Conservation (phyloP, 2,113 vertebrate species). For the Percopsis transmontana region DNA sequence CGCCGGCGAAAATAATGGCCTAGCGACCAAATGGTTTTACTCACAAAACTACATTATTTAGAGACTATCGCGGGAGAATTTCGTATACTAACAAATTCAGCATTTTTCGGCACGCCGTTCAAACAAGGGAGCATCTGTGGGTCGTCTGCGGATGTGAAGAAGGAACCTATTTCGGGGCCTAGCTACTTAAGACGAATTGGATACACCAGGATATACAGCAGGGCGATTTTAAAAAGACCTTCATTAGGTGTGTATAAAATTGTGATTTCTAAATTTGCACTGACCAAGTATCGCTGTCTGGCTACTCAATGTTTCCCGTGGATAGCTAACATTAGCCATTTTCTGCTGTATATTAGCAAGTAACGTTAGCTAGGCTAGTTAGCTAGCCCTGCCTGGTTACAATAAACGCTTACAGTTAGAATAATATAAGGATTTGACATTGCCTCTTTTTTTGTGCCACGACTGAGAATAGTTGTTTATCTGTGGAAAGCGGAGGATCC, state of each 20-base stretch:
- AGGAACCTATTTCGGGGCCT: constrained; percentile 13
- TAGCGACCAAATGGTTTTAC: background rate
- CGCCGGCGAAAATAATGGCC: background rate
- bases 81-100: background rate
- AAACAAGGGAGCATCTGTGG: constrained; percentile 48
- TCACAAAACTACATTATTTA: no score
- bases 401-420: constrained; percentile 41
- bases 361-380: constrained; percentile 53
- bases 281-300: background rate
- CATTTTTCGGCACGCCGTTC: constrained; percentile 8
- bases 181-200: constrained; percentile 9
- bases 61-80: constrained; percentile 1
- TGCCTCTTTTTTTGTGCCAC: constrained; percentile 27
- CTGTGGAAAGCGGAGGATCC: background rate
- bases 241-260: constrained; percentile 33
- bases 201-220: background rate
- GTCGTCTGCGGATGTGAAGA: constrained; percentile 54
- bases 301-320: constrained; percentile 4
- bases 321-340: constrained; percentile 12
- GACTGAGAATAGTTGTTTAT: background rate
- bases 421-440: constrained; percentile 47
- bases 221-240: background rate
- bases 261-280: background rate
- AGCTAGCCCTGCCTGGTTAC: constrained; percentile 46
- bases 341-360: constrained; percentile 35